Evolutionary conservation across 2,888 invertebrate species (phyloP).

Genomic region (Linnaemya tessellans): DNA sequence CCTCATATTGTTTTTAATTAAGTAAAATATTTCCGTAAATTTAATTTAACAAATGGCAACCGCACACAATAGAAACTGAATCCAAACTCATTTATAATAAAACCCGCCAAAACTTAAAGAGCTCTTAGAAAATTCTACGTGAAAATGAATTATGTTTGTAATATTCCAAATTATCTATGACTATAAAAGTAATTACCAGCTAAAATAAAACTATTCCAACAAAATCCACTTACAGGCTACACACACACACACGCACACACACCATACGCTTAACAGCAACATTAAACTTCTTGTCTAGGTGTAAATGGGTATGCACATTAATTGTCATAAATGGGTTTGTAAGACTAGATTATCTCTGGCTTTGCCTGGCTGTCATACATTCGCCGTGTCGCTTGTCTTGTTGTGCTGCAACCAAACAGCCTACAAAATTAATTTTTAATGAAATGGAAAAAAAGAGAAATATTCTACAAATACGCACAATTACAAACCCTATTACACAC

Average conservation of each 20-base stretch:
- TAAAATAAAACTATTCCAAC: neutral
- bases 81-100: neutral
- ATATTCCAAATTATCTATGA: constrained; percentile 45
- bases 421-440: constrained; percentile 2
- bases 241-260: neutral
- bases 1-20: no score
- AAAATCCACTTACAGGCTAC: neutral
- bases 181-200: constrained; percentile 59
- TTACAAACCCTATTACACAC: constrained; percentile 1
- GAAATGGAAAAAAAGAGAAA: neutral
- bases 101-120: neutral
- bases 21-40: no score
- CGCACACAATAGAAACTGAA: constrained; percentile 16
- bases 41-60: no score
- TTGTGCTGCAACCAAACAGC: constrained; percentile 3
- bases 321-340: constrained; percentile 68
- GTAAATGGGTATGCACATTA: constrained; percentile 68
- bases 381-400: no score
- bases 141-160: constrained; percentile 34
- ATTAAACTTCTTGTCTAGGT: constrained; percentile 63
- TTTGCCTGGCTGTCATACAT: neutral
- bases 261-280: neutral
- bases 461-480: constrained; percentile 3
- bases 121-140: neutral
- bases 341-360: constrained; percentile 61